Evolutionary conservation across 64 coral and sea anemone species (phyloP).

Genomic region (Acropora tenuis): DNA sequence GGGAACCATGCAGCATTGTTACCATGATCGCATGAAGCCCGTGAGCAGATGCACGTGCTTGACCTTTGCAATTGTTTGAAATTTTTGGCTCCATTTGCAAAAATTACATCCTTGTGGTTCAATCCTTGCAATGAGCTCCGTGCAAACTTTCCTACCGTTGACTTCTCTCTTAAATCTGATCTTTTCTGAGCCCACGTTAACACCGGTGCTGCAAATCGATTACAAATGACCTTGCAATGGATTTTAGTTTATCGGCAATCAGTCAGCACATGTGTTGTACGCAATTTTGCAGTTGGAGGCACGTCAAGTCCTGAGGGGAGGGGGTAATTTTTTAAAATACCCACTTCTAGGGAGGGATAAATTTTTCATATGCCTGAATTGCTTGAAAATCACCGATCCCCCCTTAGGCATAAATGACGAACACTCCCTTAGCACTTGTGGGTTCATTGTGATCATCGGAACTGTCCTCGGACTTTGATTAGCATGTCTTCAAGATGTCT

Average conservation of each 20-base stretch:
- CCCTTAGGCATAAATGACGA: not conserved
- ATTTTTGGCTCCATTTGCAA: constrained; percentile 26
- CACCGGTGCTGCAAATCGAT: constrained; percentile 2
- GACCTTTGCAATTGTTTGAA: not conserved
- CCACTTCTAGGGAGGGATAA: no score
- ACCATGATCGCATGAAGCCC: not conserved
- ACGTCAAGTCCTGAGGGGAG: constrained; percentile 36
- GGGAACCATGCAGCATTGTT: constrained; percentile 34
- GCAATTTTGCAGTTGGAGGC: constrained; percentile 22
- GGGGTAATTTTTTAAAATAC: not conserved
- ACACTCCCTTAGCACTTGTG: no score
- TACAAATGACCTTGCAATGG: constrained; percentile 24
- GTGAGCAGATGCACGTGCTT: not conserved
- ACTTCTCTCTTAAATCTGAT: constrained; percentile 24
- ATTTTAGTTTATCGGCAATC: constrained; percentile 14
- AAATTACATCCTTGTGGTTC: constrained; percentile 42
- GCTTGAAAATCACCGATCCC: constrained; percentile 31
- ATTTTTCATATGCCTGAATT: constrained; percentile 49
- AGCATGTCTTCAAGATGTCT: no score
- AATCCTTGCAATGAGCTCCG: constrained; percentile 30
- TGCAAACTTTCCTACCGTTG: constrained; percentile 15
- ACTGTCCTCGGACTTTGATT: no score
- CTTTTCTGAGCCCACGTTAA: constrained; percentile 27
- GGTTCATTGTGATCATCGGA: no score
- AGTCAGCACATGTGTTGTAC: constrained; percentile 8